Evolutionary conservation across 2,113 vertebrate species (phyloP).

Genomic region (Semicossyphus pulcher): DNA sequence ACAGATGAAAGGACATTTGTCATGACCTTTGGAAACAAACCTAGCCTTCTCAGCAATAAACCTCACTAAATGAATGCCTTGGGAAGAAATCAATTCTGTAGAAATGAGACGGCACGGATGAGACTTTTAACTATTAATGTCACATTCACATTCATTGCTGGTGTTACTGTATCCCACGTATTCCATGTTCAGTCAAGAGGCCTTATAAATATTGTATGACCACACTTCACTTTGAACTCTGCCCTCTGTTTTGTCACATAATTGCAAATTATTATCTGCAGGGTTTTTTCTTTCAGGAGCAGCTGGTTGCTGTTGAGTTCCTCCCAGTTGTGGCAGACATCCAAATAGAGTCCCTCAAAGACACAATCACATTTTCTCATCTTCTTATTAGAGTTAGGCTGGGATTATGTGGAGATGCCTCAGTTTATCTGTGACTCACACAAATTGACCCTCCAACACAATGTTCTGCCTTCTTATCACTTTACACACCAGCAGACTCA

Average conservation of each 20-base stretch:
- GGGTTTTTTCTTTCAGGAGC: constrained; percentile 17
- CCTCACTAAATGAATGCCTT: constrained; percentile 62
- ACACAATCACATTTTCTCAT: constrained; percentile 75
- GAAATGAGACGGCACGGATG: constrained; percentile 57
- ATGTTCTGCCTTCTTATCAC: constrained; percentile 65
- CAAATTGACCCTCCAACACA: constrained; percentile 71
- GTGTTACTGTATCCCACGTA: constrained; percentile 9
- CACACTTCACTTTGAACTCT: constrained; percentile 55
- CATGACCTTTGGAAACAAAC: constrained; percentile 81
- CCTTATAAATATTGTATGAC: constrained; percentile 69
- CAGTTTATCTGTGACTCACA: constrained; percentile 65
- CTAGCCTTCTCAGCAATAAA: constrained; percentile 66
- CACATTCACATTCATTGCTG: constrained; percentile 54
- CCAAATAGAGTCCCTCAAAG: constrained; percentile 63
- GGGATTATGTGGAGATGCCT: constrained; percentile 67
- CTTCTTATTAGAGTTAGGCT: constrained; percentile 69
- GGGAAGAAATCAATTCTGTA: constrained; percentile 73
- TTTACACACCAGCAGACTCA: constrained; percentile 34
- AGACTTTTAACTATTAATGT: constrained; percentile 69
- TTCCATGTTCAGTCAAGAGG: constrained; percentile 31
- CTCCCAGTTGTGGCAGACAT: constrained; percentile 40
- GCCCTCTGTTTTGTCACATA: constrained; percentile 64
- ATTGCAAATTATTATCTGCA: constrained; percentile 62
- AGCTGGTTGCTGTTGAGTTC: constrained; percentile 54
- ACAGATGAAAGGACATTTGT: constrained; percentile 78